These are phyloP conservation scores for Verasper variegatus DNA, from an alignment of 2,113 vertebrate genomes.

Conservation along the genomic window DNA sequence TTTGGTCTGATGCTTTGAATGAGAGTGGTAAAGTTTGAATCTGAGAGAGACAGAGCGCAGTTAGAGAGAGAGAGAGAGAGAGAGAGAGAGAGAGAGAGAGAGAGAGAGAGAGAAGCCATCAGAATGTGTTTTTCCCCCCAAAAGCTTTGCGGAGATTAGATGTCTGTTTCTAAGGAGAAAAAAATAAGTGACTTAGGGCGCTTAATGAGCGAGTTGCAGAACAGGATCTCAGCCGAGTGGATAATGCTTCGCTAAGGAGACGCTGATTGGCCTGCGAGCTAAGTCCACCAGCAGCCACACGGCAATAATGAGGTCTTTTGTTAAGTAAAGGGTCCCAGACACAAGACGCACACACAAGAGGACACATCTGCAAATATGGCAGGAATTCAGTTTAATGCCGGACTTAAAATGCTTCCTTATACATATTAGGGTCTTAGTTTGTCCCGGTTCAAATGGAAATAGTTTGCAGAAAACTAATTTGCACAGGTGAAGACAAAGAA, in stretches of 20 bases:
- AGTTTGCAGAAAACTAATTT: no score
- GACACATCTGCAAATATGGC: not conserved
- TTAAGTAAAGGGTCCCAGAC: slow-evolving; percentile 30
- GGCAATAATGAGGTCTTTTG: slow-evolving; percentile 52
- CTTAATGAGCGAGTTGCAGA: slow-evolving; percentile 56
- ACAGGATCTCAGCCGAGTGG: slow-evolving; percentile 39
- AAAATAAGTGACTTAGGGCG: slow-evolving; percentile 48
- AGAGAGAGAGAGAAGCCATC: not conserved
- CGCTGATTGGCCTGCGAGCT: slow-evolving; percentile 60
- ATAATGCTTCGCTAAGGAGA: slow-evolving; percentile 66
- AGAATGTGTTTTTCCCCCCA: slow-evolving; percentile 44
- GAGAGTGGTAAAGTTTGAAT: not conserved
- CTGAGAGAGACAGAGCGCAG: not conserved
- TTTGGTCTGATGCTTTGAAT: not conserved
- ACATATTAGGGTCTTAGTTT: not conserved
- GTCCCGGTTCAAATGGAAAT: no score
- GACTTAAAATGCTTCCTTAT: not conserved
- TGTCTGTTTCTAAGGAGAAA: slow-evolving; percentile 62
- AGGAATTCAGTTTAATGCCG: not conserved
- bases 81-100: not conserved
- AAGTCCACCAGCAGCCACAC: slow-evolving; percentile 36
- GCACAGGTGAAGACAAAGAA: no score
- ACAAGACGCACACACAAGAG: not conserved
- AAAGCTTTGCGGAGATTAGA: slow-evolving; percentile 43
- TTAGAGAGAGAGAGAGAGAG: not conserved